phyloP scores from a whole-genome alignment of 2,113 vertebrate species.

The Chaetodon trifascialis region DNA sequence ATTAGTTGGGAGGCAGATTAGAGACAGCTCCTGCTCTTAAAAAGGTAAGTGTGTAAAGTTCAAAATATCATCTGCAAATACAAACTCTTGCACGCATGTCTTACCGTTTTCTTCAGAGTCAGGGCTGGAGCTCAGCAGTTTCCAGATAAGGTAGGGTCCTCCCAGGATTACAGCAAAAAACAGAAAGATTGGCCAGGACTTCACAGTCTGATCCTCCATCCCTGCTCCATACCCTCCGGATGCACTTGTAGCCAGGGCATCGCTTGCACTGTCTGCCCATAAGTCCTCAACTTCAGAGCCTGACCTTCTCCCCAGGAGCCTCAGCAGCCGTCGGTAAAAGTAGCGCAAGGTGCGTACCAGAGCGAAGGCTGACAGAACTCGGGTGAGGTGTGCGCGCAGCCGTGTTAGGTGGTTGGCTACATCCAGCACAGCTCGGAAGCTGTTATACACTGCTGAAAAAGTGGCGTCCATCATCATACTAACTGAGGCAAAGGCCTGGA shows the following conservation, averaged over 20 bases:
- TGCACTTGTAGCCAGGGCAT: constrained; percentile 75
- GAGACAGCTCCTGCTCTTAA: neutral
- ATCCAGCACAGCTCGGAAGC: constrained; percentile 96
- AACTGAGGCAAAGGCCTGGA: constrained; percentile 95
- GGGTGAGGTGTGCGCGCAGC: constrained; percentile 93
- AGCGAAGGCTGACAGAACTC: constrained; percentile 96
- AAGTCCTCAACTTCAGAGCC: constrained; percentile 91
- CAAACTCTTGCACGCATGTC: constrained; percentile 9
- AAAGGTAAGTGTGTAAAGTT: neutral
- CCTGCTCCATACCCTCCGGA: constrained; percentile 64
- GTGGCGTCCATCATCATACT: constrained; percentile 99
- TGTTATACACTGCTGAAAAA: constrained; percentile 98
- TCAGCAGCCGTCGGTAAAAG: constrained; percentile 90
- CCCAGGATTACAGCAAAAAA: constrained; percentile 97
- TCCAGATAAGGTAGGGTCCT: constrained; percentile 98
- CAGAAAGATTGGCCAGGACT: constrained; percentile 98
- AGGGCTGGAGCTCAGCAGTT: constrained; percentile 89
- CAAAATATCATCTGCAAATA: neutral
- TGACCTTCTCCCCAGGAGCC: constrained; percentile 88
- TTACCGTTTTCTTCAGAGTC: constrained; percentile 87
- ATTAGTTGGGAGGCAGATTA: neutral
- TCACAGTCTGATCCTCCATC: constrained; percentile 87
- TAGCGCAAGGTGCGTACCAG: constrained; percentile 94
- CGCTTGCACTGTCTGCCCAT: constrained; percentile 92
- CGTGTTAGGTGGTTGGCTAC: constrained; percentile 98